These are phyloP conservation scores for Petrophora chlorosata DNA, from an alignment of 2,888 invertebrate genomes.

Conservation along the genomic window DNA sequence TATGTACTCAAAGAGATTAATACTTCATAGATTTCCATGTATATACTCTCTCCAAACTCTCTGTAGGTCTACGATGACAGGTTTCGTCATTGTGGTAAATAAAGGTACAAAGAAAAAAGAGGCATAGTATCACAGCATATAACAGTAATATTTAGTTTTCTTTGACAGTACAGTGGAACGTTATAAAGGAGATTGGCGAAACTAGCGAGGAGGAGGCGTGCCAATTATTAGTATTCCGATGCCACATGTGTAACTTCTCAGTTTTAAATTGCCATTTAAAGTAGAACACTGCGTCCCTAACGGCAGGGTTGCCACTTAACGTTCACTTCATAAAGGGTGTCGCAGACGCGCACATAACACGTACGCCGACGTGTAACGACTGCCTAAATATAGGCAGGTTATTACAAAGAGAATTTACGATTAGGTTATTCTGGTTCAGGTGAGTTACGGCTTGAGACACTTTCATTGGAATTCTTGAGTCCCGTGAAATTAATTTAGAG, in stretches of 20 bases:
- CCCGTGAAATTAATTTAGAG: neutral
- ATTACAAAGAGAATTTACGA: conserved; percentile 7
- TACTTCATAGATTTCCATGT: too few species aligned
- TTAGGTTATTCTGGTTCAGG: neutral
- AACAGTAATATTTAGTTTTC: too few species aligned
- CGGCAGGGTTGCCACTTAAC: neutral
- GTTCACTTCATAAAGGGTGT: neutral
- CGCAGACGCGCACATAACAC: neutral
- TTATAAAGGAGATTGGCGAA: too few species aligned
- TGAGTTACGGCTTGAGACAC: neutral
- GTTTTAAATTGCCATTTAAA: neutral
- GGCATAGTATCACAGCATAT: too few species aligned
- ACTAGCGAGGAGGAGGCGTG: too few species aligned
- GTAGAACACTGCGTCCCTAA: neutral
- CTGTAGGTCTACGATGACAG: too few species aligned
- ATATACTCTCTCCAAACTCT: too few species aligned
- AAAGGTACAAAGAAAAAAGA: too few species aligned
- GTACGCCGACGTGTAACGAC: neutral
- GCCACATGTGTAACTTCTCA: neutral
- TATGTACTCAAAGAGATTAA: too few species aligned
- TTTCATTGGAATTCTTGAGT: neutral
- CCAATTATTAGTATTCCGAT: too few species aligned
- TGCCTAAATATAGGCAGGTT: neutral
- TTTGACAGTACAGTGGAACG: too few species aligned
- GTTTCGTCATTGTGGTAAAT: too few species aligned